Evolutionary conservation across 1,140 invertebrate species (phyloP).

Genomic region (Centruroides sculpturatus): DNA sequence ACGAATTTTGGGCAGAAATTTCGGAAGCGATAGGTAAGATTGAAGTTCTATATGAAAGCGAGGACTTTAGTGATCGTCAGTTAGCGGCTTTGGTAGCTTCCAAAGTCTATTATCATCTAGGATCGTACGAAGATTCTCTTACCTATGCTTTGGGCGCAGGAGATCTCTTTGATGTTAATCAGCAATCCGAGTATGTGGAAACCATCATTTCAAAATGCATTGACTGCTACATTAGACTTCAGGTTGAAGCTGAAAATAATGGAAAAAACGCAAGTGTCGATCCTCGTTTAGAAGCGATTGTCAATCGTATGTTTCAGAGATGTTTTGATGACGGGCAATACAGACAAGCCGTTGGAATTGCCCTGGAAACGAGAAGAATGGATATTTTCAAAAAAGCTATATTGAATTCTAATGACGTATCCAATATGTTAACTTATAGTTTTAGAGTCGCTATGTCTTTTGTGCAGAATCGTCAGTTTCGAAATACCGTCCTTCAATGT

Average conservation of each 20-base stretch:
- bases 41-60: conserved; percentile 90
- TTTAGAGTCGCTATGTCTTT: conserved; percentile 91
- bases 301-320: conserved; percentile 91
- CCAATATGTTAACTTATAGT: conserved; percentile 82
- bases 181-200: conserved; percentile 86
- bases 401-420: conserved; percentile 75
- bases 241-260: conserved; percentile 45
- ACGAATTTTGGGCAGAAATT: conserved; percentile 97
- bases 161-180: conserved; percentile 84
- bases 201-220: conserved; percentile 81
- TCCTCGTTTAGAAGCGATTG: conserved; percentile 76
- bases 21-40: conserved; percentile 96
- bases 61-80: conserved; percentile 66
- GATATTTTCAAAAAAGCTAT: conserved; percentile 88
- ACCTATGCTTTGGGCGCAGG: conserved; percentile 87
- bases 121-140: conserved; percentile 88
- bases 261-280: conserved; percentile 50
- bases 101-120: conserved; percentile 96
- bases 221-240: conserved; percentile 80
- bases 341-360: conserved; percentile 83
- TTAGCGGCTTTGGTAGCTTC: conserved; percentile 92
- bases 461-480: conserved; percentile 81
- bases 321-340: conserved; percentile 89
- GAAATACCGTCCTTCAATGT: conserved; percentile 71
- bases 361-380: conserved; percentile 87